Evolutionary conservation across 2,797 vertebrate species (phyloP).

Genomic region (Macropodus opercularis): DNA sequence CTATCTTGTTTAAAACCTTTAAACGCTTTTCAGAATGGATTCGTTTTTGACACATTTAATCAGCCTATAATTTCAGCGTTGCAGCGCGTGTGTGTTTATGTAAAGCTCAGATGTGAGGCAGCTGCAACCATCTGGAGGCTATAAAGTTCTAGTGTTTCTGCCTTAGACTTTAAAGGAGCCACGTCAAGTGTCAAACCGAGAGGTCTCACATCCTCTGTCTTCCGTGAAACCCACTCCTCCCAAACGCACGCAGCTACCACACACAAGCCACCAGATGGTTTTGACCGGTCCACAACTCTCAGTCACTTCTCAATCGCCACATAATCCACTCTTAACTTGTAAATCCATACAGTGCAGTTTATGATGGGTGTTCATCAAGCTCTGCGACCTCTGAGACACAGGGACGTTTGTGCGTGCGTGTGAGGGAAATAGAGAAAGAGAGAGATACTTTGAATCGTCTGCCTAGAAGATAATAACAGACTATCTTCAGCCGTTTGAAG

Average conservation of each 20-base stretch:
- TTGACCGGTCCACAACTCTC: constrained; percentile 24
- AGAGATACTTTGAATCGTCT: constrained; percentile 46
- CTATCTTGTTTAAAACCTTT: not conserved
- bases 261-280: constrained; percentile 1
- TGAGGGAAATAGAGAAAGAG: constrained; percentile 8
- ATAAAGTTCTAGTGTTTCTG: constrained; percentile 42
- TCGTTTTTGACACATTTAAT: constrained; percentile 8
- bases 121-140: constrained; percentile 44
- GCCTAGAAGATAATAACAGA: constrained; percentile 71
- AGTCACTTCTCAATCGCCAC: constrained; percentile 2
- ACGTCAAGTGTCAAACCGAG: constrained; percentile 38
- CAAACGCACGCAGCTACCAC: not conserved
- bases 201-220: constrained; percentile 37
- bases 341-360: constrained; percentile 46
- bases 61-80: constrained; percentile 9
- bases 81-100: constrained; percentile 12
- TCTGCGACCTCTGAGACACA: constrained; percentile 59
- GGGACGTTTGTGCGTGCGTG: constrained; percentile 4
- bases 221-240: not conserved
- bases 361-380: constrained; percentile 42
- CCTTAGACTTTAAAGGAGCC: constrained; percentile 48
- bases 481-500: constrained; percentile 55
- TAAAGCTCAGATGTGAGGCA: constrained; percentile 38
- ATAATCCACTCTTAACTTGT: constrained; percentile 38
- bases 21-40: not conserved